These are phyloP conservation scores for Falco rusticolus DNA, from an alignment of 2,797 vertebrate genomes.

Conservation along the genomic window DNA sequence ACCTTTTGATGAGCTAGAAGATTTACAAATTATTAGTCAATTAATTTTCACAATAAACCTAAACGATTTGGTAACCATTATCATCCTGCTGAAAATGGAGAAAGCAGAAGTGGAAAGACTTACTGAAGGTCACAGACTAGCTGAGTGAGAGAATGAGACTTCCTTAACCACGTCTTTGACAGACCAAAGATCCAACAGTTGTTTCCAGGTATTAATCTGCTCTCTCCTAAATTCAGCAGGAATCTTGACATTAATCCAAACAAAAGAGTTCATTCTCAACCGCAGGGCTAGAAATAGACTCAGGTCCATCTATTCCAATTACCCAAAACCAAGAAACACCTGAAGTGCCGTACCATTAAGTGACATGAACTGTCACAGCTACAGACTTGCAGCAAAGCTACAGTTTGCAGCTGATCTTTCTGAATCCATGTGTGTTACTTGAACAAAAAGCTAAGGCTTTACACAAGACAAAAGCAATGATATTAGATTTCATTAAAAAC, in stretches of 20 bases:
- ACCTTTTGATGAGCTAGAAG: slow-evolving; percentile 1
- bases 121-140: not conserved
- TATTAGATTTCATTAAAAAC: not conserved
- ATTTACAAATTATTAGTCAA: slow-evolving; percentile 23
- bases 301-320: not conserved
- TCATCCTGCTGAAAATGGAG: not conserved
- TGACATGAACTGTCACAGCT: not conserved
- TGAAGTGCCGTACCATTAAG: not conserved
- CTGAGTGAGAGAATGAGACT: not conserved
- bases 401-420: not conserved
- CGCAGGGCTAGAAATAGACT: not conserved
- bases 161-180: not conserved
- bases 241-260: not conserved
- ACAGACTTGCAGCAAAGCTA: not conserved
- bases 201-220: not conserved
- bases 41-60: slow-evolving; percentile 5
- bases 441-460: not conserved
- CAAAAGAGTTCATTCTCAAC: not conserved
- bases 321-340: not conserved
- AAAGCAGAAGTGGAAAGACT: not conserved
- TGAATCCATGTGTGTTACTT: not conserved
- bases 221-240: not conserved
- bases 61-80: not conserved
- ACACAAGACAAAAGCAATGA: not conserved
- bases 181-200: not conserved